Conservation (phyloP, 1,140 invertebrate genomes). For the Nymphalis io region DNA sequence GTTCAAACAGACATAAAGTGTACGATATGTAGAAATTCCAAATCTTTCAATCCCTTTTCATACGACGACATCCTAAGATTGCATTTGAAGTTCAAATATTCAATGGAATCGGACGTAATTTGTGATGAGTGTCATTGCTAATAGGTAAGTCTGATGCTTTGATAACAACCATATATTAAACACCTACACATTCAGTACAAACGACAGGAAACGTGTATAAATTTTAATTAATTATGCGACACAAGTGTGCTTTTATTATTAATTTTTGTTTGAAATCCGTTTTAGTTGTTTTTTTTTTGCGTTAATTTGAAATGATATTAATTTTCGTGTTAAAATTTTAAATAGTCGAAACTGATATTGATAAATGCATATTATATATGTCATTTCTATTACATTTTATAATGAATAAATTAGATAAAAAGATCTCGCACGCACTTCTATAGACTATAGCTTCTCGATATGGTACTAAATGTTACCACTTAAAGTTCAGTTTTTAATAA, state of each 20-base stretch:
- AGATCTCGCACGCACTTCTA: too few species aligned
- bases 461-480: too few species aligned
- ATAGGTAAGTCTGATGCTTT: constrained; percentile 35
- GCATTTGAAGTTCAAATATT: not conserved
- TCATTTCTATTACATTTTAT: too few species aligned
- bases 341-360: too few species aligned
- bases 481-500: too few species aligned
- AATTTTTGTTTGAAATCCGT: not conserved
- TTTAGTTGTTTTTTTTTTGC: not conserved
- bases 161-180: constrained; percentile 31
- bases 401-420: too few species aligned
- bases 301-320: not conserved
- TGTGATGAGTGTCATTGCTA: constrained; percentile 20
- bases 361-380: too few species aligned
- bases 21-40: not conserved
- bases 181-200: constrained; percentile 36
- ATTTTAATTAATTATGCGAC: constrained; percentile 19
- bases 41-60: not conserved
- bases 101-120: constrained; percentile 11
- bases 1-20: not conserved
- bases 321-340: too few species aligned
- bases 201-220: constrained; percentile 26
- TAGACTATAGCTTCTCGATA: too few species aligned
- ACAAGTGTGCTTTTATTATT: not conserved
- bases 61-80: not conserved